Percentiles rank a stretch among this genome's conserved stretches.
Evolutionary conservation across 2,888 invertebrate species (phyloP).

Genomic region (Carcina quercana): DNA sequence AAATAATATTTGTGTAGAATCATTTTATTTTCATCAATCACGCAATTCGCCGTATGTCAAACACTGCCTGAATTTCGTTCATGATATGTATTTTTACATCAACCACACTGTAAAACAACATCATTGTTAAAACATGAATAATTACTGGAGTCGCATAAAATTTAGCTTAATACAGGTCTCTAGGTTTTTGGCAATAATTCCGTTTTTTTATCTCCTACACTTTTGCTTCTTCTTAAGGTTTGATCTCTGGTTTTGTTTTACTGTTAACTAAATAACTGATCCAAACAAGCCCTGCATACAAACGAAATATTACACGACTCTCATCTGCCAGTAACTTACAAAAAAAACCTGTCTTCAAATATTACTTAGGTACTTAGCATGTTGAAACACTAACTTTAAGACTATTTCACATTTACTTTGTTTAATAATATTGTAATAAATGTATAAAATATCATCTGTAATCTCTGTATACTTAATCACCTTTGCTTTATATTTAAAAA

Average conservation of each 20-base stretch:
- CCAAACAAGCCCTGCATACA: too few relatives aligned
- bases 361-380: constrained; percentile 44
- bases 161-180: too few relatives aligned
- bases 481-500: constrained; percentile 73
- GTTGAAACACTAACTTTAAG: constrained; percentile 60
- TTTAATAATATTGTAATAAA: constrained; percentile 74
- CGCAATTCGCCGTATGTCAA: too few relatives aligned
- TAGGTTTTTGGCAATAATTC: too few relatives aligned
- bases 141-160: too few relatives aligned
- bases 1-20: too few relatives aligned
- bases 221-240: too few relatives aligned
- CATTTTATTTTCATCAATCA: too few relatives aligned
- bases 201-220: too few relatives aligned
- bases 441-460: constrained; percentile 75
- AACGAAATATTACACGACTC: constrained; percentile 34
- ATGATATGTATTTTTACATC: constrained; percentile 70
- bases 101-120: constrained; percentile 34
- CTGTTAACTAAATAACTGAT: too few relatives aligned
- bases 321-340: constrained; percentile 18
- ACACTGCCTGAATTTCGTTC: constrained; percentile 47
- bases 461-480: constrained; percentile 75
- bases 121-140: constrained; percentile 24
- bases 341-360: constrained; percentile 30
- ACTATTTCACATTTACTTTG: constrained; percentile 68
- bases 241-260: too few relatives aligned